A percentile compares a stretch with the other conserved stretches of the same genome.
Conservation (phyloP, 2,888 invertebrate species). For the Resseliella maxima region DNA sequence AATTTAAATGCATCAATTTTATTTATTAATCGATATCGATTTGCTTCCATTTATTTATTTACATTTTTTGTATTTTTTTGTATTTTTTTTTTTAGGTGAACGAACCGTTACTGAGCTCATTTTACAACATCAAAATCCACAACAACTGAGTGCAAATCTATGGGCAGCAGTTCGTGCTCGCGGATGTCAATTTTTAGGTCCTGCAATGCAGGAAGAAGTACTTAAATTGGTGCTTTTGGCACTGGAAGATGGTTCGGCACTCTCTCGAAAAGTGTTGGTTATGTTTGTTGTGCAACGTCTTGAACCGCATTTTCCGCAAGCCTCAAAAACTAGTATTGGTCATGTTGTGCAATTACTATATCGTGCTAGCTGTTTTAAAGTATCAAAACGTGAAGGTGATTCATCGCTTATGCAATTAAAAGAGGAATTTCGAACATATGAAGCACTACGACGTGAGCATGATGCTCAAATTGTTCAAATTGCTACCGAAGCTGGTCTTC, state of each 20-base stretch:
- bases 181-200: conserved; percentile 98
- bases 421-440: conserved; percentile 96
- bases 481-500: conserved; percentile 94
- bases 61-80: no score
- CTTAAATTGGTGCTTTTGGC: conserved; percentile 92
- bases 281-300: conserved; percentile 98
- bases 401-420: conserved; percentile 98
- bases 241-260: conserved; percentile 92
- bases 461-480: conserved; percentile 99
- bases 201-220: conserved; percentile 99
- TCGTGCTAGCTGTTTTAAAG: conserved; percentile 98
- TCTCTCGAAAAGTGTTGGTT: conserved; percentile 93
- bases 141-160: conserved; percentile 89
- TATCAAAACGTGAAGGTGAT: conserved; percentile 95
- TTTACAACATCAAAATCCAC: conserved; percentile 94
- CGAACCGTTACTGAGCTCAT: conserved; percentile 94
- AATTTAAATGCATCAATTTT: no score
- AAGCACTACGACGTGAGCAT: conserved; percentile 91
- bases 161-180: conserved; percentile 97
- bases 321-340: conserved; percentile 98
- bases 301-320: conserved; percentile 94
- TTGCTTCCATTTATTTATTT: no score
- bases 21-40: no score
- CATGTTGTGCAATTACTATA: conserved; percentile 98
- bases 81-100: conserved; percentile 72